Conservation (phyloP, 2,888 invertebrate species). For the Euplagia quadripunctaria region DNA sequence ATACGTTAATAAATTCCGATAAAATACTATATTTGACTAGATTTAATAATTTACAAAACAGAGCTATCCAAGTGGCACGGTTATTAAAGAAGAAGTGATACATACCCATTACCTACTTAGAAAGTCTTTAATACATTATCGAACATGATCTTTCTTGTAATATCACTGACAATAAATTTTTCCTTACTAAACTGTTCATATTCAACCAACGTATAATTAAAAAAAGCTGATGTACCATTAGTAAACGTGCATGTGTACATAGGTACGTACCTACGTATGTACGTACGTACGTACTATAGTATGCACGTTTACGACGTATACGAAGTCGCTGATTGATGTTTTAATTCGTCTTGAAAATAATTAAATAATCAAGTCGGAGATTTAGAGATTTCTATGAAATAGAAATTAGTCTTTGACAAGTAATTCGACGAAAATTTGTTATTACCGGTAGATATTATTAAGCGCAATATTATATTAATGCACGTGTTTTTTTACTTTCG, state of each 20-base stretch:
- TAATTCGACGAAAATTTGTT: neutral
- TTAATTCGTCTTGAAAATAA: neutral
- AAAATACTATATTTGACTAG: neutral
- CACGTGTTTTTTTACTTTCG: neutral
- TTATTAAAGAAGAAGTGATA: neutral
- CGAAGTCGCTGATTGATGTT: neutral
- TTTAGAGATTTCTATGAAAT: neutral
- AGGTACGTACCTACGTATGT: no score
- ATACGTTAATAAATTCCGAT: neutral
- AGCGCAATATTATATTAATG: neutral
- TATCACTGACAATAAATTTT: no score
- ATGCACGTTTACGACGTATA: no score
- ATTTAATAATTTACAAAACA: neutral
- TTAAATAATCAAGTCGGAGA: neutral
- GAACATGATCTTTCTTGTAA: no score
- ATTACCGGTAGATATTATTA: neutral
- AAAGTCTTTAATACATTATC: no score
- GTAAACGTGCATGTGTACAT: neutral
- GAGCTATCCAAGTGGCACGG: neutral
- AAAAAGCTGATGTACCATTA: neutral
- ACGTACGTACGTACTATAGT: no score
- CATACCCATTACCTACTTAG: neutral
- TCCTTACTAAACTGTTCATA: no score
- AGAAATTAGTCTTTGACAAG: neutral
- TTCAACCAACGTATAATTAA: neutral